These are phyloP conservation scores for Cataglyphis rosenhaueri DNA, from an alignment of 2,888 invertebrate genomes.

Conservation along the genomic window DNA sequence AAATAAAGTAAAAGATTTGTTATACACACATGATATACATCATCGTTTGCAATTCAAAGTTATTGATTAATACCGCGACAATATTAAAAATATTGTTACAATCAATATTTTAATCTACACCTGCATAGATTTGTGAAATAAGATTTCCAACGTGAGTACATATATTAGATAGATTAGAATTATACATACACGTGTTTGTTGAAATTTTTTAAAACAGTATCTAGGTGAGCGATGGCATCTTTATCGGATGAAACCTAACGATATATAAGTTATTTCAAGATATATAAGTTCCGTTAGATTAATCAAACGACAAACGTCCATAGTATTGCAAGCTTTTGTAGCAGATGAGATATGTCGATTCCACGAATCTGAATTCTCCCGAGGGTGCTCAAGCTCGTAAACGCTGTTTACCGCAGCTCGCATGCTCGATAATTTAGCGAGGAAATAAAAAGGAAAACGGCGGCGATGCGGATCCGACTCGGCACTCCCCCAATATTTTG, in stretches of 20 bases:
- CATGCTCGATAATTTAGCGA: constrained; percentile 28
- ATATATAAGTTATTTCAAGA: neutral
- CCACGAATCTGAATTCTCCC: constrained; percentile 10
- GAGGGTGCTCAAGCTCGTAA: constrained; percentile 19
- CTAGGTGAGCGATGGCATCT: neutral
- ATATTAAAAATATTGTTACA: neutral
- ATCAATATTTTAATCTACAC: neutral
- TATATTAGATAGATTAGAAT: neutral
- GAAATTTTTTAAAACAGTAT: neutral
- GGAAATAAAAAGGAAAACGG: constrained; percentile 44
- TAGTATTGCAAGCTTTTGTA: neutral
- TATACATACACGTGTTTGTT: neutral
- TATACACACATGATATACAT: neutral
- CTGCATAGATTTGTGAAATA: neutral
- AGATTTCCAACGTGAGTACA: neutral
- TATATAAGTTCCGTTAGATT: neutral
- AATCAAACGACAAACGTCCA: constrained; percentile 4
- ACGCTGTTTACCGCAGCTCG: neutral
- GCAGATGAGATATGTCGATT: constrained; percentile 29
- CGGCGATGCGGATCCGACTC: constrained; percentile 55
- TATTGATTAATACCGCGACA: neutral
- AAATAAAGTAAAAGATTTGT: neutral
- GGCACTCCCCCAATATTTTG: constrained; percentile 85
- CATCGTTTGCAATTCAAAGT: neutral
- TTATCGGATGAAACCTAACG: neutral